Evolutionary conservation across 2,113 vertebrate genomes (phyloP), one percentile per base, ranked within the genome.

Genomic region (Silurus glanis): DNA sequence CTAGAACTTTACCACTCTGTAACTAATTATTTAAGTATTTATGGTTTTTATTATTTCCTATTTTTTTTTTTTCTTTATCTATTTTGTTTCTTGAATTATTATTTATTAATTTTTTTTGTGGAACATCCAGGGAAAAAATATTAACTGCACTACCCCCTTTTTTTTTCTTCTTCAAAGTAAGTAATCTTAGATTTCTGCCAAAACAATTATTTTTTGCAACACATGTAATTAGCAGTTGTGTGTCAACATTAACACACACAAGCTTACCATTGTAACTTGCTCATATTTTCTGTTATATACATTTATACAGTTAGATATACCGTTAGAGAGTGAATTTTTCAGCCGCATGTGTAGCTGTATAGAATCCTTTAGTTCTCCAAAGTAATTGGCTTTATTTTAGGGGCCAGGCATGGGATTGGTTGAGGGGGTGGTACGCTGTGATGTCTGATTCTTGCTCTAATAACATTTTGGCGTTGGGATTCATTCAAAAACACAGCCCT

Each of bases 401-500:
- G 10, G 21, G 47, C 10, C 4, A 14, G 66, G 25, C 5, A 5
- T 9, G 91, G 82, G 81, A 5, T 19, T 74, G 9, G 72, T 2
- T 53, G n/a, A 28, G 53, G 6, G 23, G 21, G 10, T 8, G 25
- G 53, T 58, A 19, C 49, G 83, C 95, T 95, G 92, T 95, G 90
- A 95, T 90, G 95, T 95, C 95, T 94, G 92, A 91, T 86, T 92
- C 90, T 85, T 86, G 95, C 96, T 97, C 96, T 95, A 97, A 97
- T 97, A 98, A 98, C 97, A 97, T 98, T 98, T 99, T 98, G 97
- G 97, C 95, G 96, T 97, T 96, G 96, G 97, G 95, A 97, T 96
- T 96, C 95, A 76, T 93, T 94, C 96, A 95, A 96, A 97, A 97
- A 96, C 94, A 94, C 96, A 95, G 96, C 95, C 96, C 96, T 96